Evolutionary conservation across 1,140 invertebrate genomes (phyloP).

Genomic region (Trichonephila inaurata): DNA sequence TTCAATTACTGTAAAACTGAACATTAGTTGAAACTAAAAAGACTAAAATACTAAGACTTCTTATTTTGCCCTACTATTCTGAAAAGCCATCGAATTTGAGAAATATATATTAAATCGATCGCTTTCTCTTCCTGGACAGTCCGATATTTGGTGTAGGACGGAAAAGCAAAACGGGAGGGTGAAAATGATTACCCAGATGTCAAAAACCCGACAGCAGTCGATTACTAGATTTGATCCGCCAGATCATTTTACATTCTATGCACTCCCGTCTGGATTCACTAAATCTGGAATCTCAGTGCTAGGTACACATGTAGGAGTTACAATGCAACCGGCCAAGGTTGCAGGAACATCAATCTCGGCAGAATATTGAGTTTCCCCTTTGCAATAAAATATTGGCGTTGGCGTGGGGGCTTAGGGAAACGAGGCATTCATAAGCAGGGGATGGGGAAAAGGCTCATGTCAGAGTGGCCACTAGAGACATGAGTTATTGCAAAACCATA

Average conservation of each 20-base stretch:
- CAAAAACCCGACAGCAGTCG: slow-evolving; percentile 69
- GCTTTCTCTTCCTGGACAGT: slow-evolving; percentile 46
- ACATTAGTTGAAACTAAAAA: too few species aligned
- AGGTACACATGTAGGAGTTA: slow-evolving; percentile 56
- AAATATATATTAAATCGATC: slow-evolving; percentile 9
- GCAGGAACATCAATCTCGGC: slow-evolving; percentile 42
- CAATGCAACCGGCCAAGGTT: slow-evolving; percentile 34
- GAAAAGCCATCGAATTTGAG: slow-evolving; percentile 1
- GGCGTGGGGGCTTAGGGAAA: slow-evolving; percentile 54
- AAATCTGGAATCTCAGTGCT: slow-evolving; percentile 44
- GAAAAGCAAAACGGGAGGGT: not conserved
- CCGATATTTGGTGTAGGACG: not conserved
- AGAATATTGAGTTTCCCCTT: slow-evolving; percentile 71
- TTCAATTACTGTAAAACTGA: too few species aligned
- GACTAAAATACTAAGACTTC: too few species aligned
- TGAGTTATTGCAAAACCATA: slow-evolving; percentile 69
- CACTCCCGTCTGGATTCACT: slow-evolving; percentile 39
- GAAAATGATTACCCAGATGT: slow-evolving; percentile 70
- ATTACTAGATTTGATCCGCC: slow-evolving; percentile 65
- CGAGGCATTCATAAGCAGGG: slow-evolving; percentile 67
- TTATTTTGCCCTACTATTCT: not conserved
- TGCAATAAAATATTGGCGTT: slow-evolving; percentile 72
- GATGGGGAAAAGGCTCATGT: slow-evolving; percentile 27
- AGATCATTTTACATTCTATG: slow-evolving; percentile 74
- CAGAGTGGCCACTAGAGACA: slow-evolving; percentile 59